These are phyloP conservation scores for Polia nebulosa DNA, from an alignment of 2,888 invertebrate genomes.

Conservation along the genomic window DNA sequence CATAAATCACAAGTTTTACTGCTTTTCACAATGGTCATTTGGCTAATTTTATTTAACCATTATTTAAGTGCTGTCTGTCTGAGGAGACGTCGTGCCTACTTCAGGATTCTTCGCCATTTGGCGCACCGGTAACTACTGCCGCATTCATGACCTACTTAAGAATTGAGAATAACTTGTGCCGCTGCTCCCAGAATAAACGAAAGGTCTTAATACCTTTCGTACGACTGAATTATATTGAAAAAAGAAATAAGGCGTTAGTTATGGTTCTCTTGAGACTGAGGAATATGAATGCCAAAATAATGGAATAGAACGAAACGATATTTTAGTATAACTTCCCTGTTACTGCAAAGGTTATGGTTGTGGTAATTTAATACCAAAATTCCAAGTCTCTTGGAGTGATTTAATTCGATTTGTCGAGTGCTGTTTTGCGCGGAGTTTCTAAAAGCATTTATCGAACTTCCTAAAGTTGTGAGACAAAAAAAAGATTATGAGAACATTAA, in stretches of 20 bases:
- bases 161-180: conserved; percentile 46
- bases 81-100: conserved; percentile 54
- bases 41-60: conserved; percentile 69
- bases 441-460: conserved; percentile 8
- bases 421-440: neutral
- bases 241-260: conserved; percentile 22
- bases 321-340: conserved; percentile 14
- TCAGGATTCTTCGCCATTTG: conserved; percentile 63
- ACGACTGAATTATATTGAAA: conserved; percentile 35
- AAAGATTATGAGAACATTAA: conserved; percentile 5
- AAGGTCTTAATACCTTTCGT: conserved; percentile 38
- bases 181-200: conserved; percentile 35
- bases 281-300: conserved; percentile 33
- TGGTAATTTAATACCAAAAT: conserved; percentile 33
- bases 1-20: conserved; percentile 75
- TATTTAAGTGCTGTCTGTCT: conserved; percentile 70
- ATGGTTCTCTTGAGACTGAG: conserved; percentile 35
- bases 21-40: conserved; percentile 66
- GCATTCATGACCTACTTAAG: conserved; percentile 62
- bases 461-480: neutral
- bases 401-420: neutral
- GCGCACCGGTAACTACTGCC: conserved; percentile 55
- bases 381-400: too few relatives aligned
- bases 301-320: conserved; percentile 7
- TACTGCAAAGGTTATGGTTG: conserved; percentile 17